phyloP scores from a whole-genome alignment of 2,113 vertebrate genomes.

The Chrysochloris asiatica region DNA sequence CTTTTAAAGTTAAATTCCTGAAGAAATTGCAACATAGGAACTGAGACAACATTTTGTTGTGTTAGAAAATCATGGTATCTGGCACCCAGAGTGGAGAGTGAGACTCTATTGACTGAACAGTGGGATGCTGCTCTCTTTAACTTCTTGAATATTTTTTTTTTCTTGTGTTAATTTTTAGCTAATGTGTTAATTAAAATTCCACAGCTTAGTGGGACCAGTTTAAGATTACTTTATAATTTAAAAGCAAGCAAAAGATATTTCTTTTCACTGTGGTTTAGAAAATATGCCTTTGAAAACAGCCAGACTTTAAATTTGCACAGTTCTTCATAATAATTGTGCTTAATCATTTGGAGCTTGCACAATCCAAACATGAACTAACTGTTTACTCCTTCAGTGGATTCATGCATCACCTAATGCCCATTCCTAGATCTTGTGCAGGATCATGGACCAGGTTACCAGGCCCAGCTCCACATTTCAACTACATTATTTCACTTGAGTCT shows the following conservation, averaged over 20 bases:
- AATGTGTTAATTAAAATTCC: slow-evolving; percentile 64
- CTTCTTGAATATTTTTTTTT: slow-evolving; percentile 52
- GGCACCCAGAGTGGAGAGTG: neutral
- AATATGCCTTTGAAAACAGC: slow-evolving; percentile 33
- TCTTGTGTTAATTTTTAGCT: slow-evolving; percentile 59
- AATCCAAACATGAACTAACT: neutral
- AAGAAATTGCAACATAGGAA: slow-evolving; percentile 78
- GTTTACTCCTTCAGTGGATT: neutral
- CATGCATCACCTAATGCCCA: neutral
- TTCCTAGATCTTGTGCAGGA: neutral
- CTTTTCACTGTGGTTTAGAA: neutral
- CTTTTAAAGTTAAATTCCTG: slow-evolving; percentile 77
- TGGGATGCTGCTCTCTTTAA: slow-evolving; percentile 49
- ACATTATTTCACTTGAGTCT: neutral
- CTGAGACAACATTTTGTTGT: slow-evolving; percentile 64
- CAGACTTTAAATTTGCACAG: slow-evolving; percentile 16
- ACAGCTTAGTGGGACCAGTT: slow-evolving; percentile 40
- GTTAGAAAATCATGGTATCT: slow-evolving; percentile 74
- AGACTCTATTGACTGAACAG: slow-evolving; percentile 27
- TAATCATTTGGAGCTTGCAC: neutral
- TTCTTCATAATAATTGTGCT: neutral
- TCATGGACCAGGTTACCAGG: neutral
- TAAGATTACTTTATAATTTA: slow-evolving; percentile 50
- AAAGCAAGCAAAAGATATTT: slow-evolving; percentile 4
- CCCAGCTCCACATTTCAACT: neutral